Evolutionary conservation across 2,797 vertebrate genomes (phyloP), one percentile per base, ranked within the genome.

Genomic region (Uromys caudimaculatus): DNA sequence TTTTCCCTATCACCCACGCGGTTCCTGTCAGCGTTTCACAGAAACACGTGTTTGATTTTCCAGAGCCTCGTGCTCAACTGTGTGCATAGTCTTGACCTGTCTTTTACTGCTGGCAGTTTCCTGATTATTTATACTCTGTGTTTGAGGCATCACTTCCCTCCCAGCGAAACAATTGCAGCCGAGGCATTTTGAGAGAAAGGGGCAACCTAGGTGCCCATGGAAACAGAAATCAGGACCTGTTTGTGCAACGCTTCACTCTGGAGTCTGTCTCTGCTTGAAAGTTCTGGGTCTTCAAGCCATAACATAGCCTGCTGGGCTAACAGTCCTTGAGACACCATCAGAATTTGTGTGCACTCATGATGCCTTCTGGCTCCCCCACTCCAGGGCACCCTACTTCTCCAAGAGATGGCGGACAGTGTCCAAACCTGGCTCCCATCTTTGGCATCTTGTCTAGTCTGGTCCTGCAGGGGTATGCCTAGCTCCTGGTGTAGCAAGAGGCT

Each of bases 181-280:
- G 19, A 75, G 54, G 23, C 16, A 60, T 5, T 24, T 38, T 29
- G 47, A 7, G 8, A 23, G 56, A 11, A 35, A 38, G 21, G 14
- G 24, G 24, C 4, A 56, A n/a, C 9, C 62, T 50, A 47, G 77
- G 87, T 21, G 3, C 27, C 1, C 6, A 1, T 1, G 16, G 41
- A 67, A 58, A 44, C 3, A 12, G 32, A 76, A 89, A 60, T n/a
- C 38, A 16, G 29, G 17, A 0, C 12, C 24, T 32, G 32, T n/a
- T 47, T 7, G 1, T 35, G 6, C 14, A 77, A 19, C 10, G 1
- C 27, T 24, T 9, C 0, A 9, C 32, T 41, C 60, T 27, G 5
- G 38, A 16, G 14, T 16, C 23, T 60, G 11, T 41, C 27, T 89
- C 64, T 38, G 29, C 79, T 38, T 56, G 3, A 14, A 32, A 64